These are phyloP conservation scores for Shinisaurus crocodilurus DNA, from an alignment of 2,113 vertebrate species.

Conservation along the genomic window DNA sequence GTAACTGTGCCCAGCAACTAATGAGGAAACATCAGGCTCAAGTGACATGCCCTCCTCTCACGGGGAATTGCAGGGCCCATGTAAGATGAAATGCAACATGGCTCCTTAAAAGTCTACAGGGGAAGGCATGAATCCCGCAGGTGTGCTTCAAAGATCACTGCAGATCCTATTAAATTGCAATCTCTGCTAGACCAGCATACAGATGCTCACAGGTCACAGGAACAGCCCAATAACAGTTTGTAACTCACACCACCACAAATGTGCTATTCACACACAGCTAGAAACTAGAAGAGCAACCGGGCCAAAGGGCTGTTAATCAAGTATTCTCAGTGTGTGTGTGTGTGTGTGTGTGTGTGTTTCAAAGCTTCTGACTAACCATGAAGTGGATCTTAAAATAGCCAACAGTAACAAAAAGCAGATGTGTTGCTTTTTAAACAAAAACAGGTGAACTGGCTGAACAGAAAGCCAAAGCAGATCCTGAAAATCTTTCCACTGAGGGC, in stretches of 20 bases:
- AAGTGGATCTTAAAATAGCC: slow-evolving; percentile 65
- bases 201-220: slow-evolving; percentile 32
- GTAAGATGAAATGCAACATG: slow-evolving; percentile 21
- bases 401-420: slow-evolving; percentile 66
- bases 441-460: slow-evolving; percentile 70
- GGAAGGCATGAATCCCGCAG: slow-evolving; percentile 28
- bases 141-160: slow-evolving; percentile 48
- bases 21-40: slow-evolving; percentile 50
- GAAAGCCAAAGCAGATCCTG: slow-evolving; percentile 65
- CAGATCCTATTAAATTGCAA: slow-evolving; percentile 32
- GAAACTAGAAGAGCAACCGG: slow-evolving; percentile 30
- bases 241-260: slow-evolving; percentile 24
- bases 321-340: slow-evolving; percentile 30
- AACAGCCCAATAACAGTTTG: background rate
- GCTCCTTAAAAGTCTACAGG: slow-evolving; percentile 21
- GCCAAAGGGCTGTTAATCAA: slow-evolving; percentile 55
- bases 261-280: slow-evolving; percentile 23
- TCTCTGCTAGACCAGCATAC: background rate
- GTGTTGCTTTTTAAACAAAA: slow-evolving; percentile 66
- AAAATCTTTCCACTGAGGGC: slow-evolving; percentile 64
- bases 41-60: slow-evolving; percentile 12
- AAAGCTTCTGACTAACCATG: slow-evolving; percentile 57
- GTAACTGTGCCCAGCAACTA: slow-evolving; percentile 20
- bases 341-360: slow-evolving; percentile 32
- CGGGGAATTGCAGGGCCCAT: slow-evolving; percentile 7